Percentiles rank a stretch among this genome's conserved stretches.
Conservation (phyloP, 2,113 vertebrate genomes). For the Strix uralensis region DNA sequence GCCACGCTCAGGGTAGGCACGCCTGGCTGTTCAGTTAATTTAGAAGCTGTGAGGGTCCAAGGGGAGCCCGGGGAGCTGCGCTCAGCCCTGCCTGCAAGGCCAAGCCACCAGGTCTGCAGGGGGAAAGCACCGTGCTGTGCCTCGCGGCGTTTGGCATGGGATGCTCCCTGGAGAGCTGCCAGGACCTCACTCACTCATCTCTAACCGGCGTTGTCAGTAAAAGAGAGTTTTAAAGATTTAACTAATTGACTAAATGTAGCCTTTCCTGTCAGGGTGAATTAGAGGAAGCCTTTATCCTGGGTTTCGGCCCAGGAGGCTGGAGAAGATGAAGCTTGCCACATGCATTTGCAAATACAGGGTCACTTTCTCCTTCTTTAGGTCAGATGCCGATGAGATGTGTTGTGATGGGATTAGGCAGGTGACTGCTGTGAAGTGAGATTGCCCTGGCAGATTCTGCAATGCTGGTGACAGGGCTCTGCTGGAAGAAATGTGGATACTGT, state of each 20-base stretch:
- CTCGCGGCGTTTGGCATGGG: not conserved
- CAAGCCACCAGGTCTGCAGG: not conserved
- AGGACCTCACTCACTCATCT: not conserved
- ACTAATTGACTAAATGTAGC: constrained; percentile 41
- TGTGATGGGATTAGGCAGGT: constrained; percentile 35
- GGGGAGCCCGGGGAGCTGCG: not conserved
- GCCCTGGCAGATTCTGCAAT: constrained; percentile 1
- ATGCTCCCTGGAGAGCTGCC: constrained; percentile 1
- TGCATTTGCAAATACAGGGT: not conserved
- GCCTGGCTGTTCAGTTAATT: not conserved
- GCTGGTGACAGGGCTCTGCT: constrained; percentile 32
- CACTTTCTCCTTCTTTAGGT: not conserved
- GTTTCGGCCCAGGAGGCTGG: not conserved
- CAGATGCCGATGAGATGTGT: not conserved
- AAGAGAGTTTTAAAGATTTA: constrained; percentile 17
- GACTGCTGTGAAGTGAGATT: not conserved
- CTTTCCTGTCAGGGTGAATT: constrained; percentile 21
- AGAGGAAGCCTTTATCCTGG: constrained; percentile 1
- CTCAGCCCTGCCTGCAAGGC: not conserved
- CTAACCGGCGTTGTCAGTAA: not conserved
- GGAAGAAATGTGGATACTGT: not conserved
- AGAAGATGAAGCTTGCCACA: not conserved
- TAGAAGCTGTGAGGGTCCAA: not conserved
- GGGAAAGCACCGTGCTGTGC: not conserved
- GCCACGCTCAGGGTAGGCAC: not conserved